Conservation (phyloP, 2,888 invertebrate genomes). For the Sphecodes monilicornis region DNA sequence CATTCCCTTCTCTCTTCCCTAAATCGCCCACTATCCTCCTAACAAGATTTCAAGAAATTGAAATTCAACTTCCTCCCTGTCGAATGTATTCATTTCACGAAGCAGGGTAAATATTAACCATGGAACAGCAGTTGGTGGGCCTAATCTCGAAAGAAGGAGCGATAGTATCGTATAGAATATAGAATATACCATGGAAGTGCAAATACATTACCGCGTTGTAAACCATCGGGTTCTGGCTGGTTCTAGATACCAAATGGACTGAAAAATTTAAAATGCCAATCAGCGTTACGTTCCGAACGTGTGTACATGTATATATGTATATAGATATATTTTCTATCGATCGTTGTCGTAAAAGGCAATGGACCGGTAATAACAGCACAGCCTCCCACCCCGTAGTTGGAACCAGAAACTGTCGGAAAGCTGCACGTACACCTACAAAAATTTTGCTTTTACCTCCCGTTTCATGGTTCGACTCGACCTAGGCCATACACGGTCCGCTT, state of each 20-base stretch:
- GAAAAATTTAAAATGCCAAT: conserved; percentile 82
- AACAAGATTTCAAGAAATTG: neutral
- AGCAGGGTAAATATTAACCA: neutral
- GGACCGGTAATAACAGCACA: conserved; percentile 77
- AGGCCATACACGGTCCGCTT: neutral
- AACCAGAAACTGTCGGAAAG: conserved; percentile 72
- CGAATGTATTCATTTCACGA: neutral
- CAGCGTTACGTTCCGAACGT: conserved; percentile 77
- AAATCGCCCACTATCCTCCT: no score
- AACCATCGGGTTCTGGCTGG: conserved; percentile 49
- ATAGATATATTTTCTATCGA: conserved; percentile 66
- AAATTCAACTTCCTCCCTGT: neutral
- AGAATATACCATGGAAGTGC: no score
- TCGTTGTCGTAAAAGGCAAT: conserved; percentile 81
- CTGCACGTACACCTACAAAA: conserved; percentile 43
- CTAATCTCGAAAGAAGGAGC: neutral
- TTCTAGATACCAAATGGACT: conserved; percentile 76
- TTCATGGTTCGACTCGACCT: neutral
- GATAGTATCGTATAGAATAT: neutral
- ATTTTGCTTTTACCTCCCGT: conserved; percentile 36
- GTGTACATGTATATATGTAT: neutral
- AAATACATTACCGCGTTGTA: conserved; percentile 46
- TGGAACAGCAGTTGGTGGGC: no score
- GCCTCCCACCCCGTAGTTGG: conserved; percentile 62
- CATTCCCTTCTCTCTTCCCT: no score